Evolutionary conservation across 2,888 invertebrate species (phyloP).

Genomic region (Rhagonycha fulva): DNA sequence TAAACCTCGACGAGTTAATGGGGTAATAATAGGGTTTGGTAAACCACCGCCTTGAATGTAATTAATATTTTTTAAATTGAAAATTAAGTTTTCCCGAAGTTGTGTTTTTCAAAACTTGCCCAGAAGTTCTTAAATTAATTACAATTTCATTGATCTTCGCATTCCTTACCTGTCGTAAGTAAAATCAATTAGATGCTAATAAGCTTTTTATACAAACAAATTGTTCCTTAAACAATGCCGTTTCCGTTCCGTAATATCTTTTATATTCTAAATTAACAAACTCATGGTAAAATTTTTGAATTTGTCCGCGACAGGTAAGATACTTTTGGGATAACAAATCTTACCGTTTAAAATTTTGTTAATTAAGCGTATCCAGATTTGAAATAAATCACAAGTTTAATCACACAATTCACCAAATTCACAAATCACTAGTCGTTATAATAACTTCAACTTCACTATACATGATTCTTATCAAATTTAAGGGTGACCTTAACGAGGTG

Average conservation of each 20-base stretch:
- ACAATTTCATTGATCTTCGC: background rate
- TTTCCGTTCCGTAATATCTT: background rate
- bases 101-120: background rate
- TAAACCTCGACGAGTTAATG: background rate
- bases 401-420: background rate
- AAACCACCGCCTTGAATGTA: background rate
- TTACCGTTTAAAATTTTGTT: background rate
- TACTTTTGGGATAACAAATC: background rate
- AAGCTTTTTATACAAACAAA: background rate
- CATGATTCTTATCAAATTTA: conserved; percentile 26
- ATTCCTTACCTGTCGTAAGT: background rate
- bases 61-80: background rate
- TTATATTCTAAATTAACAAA: background rate
- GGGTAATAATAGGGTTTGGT: background rate
- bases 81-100: background rate
- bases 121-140: background rate
- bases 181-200: conserved; percentile 9
- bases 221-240: background rate
- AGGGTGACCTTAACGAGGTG: conserved; percentile 38
- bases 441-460: conserved; percentile 20
- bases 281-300: background rate
- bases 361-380: conserved; percentile 1
- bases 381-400: background rate
- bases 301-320: background rate
- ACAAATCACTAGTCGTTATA: conserved; percentile 14